phyloP scores from a whole-genome alignment of 2,113 vertebrate species.

The Oreochromis spilurus region DNA sequence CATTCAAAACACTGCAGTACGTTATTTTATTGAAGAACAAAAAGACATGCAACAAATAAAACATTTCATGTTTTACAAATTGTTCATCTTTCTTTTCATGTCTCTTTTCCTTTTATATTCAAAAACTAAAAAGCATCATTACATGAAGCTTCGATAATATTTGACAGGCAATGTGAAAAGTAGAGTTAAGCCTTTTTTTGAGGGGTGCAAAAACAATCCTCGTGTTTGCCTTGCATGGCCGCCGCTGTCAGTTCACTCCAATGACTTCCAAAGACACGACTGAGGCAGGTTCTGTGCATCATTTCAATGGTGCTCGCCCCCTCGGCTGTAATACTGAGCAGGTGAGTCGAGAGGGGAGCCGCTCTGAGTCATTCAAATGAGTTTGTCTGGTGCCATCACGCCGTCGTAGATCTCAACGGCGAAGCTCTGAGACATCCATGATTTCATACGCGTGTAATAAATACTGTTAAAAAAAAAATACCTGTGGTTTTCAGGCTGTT shows the following conservation, averaged over 20 bases:
- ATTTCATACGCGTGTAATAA: slow-evolving; percentile 35
- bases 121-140: slow-evolving; percentile 76
- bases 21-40: slow-evolving; percentile 75
- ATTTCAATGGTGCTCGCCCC: not conserved
- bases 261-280: slow-evolving; percentile 24
- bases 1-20: slow-evolving; percentile 78
- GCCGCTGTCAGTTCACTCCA: slow-evolving; percentile 38
- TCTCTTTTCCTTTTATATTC: slow-evolving; percentile 62
- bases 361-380: not conserved
- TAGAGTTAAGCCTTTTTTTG: slow-evolving; percentile 28
- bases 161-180: slow-evolving; percentile 71
- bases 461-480: slow-evolving; percentile 16
- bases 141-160: slow-evolving; percentile 73
- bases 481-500: not conserved
- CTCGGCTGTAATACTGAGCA: not conserved
- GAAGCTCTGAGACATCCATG: not conserved
- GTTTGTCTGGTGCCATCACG: not conserved
- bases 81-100: slow-evolving; percentile 56
- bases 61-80: slow-evolving; percentile 80
- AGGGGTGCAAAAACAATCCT: slow-evolving; percentile 29
- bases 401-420: not conserved
- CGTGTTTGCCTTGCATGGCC: slow-evolving; percentile 20
- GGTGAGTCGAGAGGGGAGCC: not conserved
- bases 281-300: slow-evolving; percentile 13
- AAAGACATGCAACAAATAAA: slow-evolving; percentile 80